These are phyloP conservation scores for Acronicta alni DNA, from an alignment of 2,888 invertebrate species.

Conservation along the genomic window DNA sequence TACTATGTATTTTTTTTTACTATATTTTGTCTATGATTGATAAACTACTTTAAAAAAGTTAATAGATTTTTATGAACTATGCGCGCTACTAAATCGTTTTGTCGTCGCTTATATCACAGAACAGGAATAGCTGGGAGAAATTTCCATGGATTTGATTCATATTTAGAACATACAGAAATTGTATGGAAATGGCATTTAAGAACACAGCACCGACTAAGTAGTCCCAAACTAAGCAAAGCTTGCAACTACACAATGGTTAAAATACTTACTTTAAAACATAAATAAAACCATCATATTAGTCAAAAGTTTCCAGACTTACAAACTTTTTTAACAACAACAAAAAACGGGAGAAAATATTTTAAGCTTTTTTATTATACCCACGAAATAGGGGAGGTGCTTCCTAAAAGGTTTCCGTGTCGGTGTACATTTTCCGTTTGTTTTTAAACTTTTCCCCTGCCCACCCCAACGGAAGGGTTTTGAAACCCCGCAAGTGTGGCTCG, in stretches of 20 bases:
- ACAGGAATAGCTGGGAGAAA: no score
- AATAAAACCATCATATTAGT: constrained; percentile 2
- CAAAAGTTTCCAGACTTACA: constrained; percentile 2
- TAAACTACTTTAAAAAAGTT: no score
- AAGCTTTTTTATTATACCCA: constrained; percentile 72
- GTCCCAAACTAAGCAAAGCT: no score
- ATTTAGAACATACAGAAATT: no score
- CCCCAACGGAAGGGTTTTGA: constrained; percentile 76
- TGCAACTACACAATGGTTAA: no score
- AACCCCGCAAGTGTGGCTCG: constrained; percentile 73
- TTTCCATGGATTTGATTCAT: no score
- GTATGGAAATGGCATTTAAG: no score
- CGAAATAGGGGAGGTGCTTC: constrained; percentile 81
- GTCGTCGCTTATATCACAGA: no score
- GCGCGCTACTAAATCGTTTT: no score
- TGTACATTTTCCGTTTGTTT: constrained; percentile 73
- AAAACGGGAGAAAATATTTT: constrained; percentile 55
- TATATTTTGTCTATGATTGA: not conserved
- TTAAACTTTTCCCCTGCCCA: constrained; percentile 56
- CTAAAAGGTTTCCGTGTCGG: constrained; percentile 83
- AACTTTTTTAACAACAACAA: constrained; percentile 20
- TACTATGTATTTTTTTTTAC: constrained; percentile 4
- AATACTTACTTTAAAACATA: not conserved
- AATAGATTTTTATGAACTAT: no score
- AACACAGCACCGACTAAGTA: no score